Base-by-base conservation (phyloP, 2,113 vertebrate species). In the Alosa alosa region DNA sequence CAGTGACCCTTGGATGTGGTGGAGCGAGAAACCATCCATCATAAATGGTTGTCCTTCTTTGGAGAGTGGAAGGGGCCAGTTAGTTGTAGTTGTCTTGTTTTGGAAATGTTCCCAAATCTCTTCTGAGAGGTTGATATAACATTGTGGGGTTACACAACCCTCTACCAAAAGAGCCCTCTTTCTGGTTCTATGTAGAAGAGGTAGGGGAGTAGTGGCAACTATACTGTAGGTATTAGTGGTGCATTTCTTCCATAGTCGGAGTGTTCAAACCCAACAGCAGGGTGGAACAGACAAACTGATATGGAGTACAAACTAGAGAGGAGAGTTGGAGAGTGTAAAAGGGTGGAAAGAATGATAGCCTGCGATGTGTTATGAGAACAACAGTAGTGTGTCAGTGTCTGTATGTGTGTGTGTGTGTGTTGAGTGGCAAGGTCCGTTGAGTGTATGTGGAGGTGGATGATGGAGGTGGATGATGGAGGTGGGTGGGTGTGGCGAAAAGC, bases 381-480 rank as follows among this genome's bases (percentile, higher is more conserved):
- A 60, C 20, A 6, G 55, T 60, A 5, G 84, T 36, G 22, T 46
- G 39, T 36, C 41, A 81, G 41, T 45, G 36, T 72, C 46, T 47
- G 20, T 47, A 20, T 85, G 83, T 39, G 52, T 82, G 39, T n/a
- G 75, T 45, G 55, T 50, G 45, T 11, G 22, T 49, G 39, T 81
- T 41, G 49, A 41, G 49, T 86, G 68, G 20, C 60, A 64, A 25
- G 64, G 8, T 68, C 22, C n/a, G n/a, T 68, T 25, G 6, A 25
- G 22, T 75, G 3, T 78, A 78, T 78, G 36, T 78, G 31, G 72
- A 78, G 72, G 72, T 39, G 31, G 72, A 78, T 78, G 31, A 78
- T 78, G 31, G 72, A 78, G 72, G 72, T 78, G 36, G 72, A 78
- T 78, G 31, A 78, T 78, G 31, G 72, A 78, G 72, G 72, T 78